A percentile compares a stretch with the other conserved stretches of the same genome.
These are phyloP conservation scores for Chaetodon trifasciatus DNA, from an alignment of 2,797 vertebrate species.

Conservation along the genomic window DNA sequence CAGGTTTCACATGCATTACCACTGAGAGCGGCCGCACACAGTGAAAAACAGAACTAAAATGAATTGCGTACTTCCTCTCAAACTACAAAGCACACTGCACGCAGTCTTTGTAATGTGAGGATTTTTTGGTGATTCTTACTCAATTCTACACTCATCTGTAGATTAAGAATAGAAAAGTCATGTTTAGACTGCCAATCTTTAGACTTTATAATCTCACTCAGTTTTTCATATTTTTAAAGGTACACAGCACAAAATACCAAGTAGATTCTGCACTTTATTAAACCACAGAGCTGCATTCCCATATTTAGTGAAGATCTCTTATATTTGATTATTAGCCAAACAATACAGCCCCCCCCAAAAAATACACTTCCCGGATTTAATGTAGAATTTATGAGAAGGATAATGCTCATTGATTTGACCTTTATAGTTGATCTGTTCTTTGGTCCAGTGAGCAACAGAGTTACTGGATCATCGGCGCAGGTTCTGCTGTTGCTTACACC, in stretches of 20 bases:
- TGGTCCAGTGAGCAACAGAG: slow-evolving; percentile 55
- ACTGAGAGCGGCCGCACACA: slow-evolving; percentile 52
- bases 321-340: slow-evolving; percentile 44
- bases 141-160: neutral
- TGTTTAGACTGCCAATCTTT: neutral
- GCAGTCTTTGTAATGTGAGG: neutral
- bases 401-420: slow-evolving; percentile 76
- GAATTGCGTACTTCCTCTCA: slow-evolving; percentile 1
- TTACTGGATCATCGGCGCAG: slow-evolving; percentile 51
- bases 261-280: slow-evolving; percentile 16
- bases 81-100: neutral
- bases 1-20: slow-evolving; percentile 57
- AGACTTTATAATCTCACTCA: neutral
- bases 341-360: slow-evolving; percentile 27
- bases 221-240: slow-evolving; percentile 24
- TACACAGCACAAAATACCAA: slow-evolving; percentile 8
- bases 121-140: neutral
- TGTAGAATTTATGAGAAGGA: slow-evolving; percentile 61
- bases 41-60: slow-evolving; percentile 28
- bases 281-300: slow-evolving; percentile 5
- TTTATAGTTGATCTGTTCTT: slow-evolving; percentile 54
- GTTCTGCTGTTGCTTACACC: slow-evolving; percentile 20
- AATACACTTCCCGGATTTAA: slow-evolving; percentile 57
- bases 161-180: slow-evolving; percentile 6
- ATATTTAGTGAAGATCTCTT: slow-evolving; percentile 24